Evolutionary conservation across 2,888 invertebrate genomes (phyloP), one percentile per base, ranked within the genome.

Genomic region (Temnothorax rugatulus): DNA sequence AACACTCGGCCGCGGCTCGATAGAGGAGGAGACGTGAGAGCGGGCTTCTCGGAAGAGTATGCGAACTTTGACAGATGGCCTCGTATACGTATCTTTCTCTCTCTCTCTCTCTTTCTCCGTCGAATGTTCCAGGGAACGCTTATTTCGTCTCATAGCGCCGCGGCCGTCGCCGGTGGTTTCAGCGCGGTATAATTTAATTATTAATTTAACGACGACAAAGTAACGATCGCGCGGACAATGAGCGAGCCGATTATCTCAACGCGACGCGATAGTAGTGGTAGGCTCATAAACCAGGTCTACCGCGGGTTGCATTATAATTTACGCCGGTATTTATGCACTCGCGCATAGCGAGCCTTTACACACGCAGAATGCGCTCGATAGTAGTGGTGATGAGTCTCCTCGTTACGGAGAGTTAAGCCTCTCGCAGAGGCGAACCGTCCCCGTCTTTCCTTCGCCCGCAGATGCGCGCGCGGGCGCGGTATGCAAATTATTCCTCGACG

Each of bases 41-140:
- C 52, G 29, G 76, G 68, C 83, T 88, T 91, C 90, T 89, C 86
- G 90, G 88, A 91, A 91, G 87, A 87, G 87, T 84, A 83, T 74
- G 86, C 88, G 87, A 88, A 87, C 87, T 91, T 91, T 90, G 91
- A 89, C 91, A 89, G 90, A 87, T 88, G 87, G 90, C 86, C 87
- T 87, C 84, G 79, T 89, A 84, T 77, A 84, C 25, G 7, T 54
- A 25, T 71, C 57, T 69, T 34, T 38, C 38, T 52, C 63, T 50
- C 63, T 34, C 21, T n/a, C 57, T 25, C 47, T 41, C 29, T 50
- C 47, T 38, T 15, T 50, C 34, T 18, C 64, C 82, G 11, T 57
- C 47, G 41, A 68, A 84, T 75, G 82, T 64, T 83, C 71, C 44
- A 64, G 13, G 68, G 79, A 89, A 85, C 83, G 73, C 64, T 84